Base-by-base conservation (phyloP, 2,888 invertebrate genomes). In the Homarus gammarus region DNA sequence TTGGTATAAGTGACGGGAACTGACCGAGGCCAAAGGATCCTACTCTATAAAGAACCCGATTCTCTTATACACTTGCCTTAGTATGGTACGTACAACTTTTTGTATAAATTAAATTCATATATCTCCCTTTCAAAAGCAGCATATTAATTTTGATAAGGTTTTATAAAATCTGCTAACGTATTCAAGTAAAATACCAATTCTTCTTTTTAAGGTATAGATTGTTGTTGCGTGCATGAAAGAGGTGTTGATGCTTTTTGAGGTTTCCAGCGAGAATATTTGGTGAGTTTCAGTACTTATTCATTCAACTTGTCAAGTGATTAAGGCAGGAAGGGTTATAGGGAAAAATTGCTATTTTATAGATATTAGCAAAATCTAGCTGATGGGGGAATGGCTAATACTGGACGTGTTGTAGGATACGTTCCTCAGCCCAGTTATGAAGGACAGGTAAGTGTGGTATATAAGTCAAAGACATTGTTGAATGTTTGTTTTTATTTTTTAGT, bases 401-500 rank as follows among this genome's bases (percentile, higher is more conserved):
- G 73, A 61, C 90, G 90, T 72, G 73, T 91, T 64, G 88, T 90
- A 72, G 90, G 90, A 70, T 90, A 91, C 84, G 85, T 90, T 38
- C 91, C 91, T 82, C 85, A 88, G 77, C 81, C 85, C 44, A 86
- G 83, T 49, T 90, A 77, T 84, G 90, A 91, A 27, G 91, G 90
- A 88, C 87, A 88, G 90, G 91, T 90, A 56, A 61, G 87, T 89
- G n/a, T 3, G 81, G 40, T 36, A 1, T 0, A 6, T 22, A 22
- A 12, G 3, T 18, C 56, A 56, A 22, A 22, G 18, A 18, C 12
- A 18, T 18, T 56, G 22, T 5, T 12, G 22, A 56, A 56, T 56
- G 56, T 18, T 56, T 56, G 22, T 49, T 49, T 49, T 49, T 49
- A 49, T 56, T 56, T 56, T 56, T 15, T 56, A 56, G 56, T 56